phyloP scores from a whole-genome alignment of 2,888 invertebrate species.

The Scaptomyza tumidula region DNA sequence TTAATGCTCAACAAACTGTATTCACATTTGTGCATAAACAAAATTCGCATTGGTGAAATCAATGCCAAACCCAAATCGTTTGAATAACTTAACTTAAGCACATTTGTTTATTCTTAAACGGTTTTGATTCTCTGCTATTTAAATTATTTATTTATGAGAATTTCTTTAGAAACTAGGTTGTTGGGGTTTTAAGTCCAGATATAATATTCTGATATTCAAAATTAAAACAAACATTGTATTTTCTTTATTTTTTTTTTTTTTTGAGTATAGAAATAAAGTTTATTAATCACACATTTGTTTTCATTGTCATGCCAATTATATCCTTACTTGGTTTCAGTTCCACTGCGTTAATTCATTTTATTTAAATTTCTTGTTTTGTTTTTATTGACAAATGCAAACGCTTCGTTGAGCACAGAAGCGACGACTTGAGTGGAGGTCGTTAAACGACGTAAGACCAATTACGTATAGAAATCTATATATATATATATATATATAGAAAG shows the following conservation, averaged over 20 bases:
- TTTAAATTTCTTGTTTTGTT: conserved; percentile 15
- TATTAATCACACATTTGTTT: conserved; percentile 10
- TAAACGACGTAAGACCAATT: conserved; percentile 13
- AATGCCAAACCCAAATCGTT: neutral
- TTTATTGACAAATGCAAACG: conserved; percentile 28
- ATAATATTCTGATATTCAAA: conserved; percentile 1
- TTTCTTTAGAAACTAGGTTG: conserved; percentile 6
- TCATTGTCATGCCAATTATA: conserved; percentile 46
- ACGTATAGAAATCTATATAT: conserved; percentile 1
- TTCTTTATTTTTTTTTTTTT: neutral
- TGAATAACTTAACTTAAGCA: conserved; percentile 6
- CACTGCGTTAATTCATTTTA: conserved; percentile 57
- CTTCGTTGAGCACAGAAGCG: conserved; percentile 32
- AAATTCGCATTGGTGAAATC: neutral
- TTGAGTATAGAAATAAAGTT: conserved; percentile 3
- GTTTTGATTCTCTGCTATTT: neutral
- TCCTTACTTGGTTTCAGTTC: conserved; percentile 63
- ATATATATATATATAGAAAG: neutral
- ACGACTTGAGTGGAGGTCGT: conserved; percentile 18
- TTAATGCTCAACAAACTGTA: neutral
- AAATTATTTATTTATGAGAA: neutral
- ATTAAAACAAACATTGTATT: neutral
- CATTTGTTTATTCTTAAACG: neutral
- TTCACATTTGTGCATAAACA: neutral
- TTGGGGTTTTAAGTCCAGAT: neutral